Evolutionary conservation across 2,888 invertebrate genomes (phyloP).

Genomic region (Pedicia rivosa): DNA sequence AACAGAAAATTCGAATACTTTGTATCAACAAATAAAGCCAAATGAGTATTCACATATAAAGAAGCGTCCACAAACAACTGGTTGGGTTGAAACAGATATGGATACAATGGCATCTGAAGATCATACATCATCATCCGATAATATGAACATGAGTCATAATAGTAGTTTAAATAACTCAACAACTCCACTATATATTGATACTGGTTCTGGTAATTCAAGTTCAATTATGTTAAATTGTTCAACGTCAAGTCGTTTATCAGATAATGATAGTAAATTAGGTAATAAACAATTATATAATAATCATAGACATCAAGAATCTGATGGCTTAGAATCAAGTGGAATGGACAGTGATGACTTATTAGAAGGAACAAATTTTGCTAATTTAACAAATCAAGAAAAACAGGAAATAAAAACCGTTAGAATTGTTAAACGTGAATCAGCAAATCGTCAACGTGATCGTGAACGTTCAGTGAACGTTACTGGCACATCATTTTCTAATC

Average conservation of each 20-base stretch:
- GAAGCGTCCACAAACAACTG: constrained; percentile 44
- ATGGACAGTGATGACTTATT: constrained; percentile 29
- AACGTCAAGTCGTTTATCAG: constrained; percentile 13
- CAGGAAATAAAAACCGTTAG: constrained; percentile 85
- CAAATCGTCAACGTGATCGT: constrained; percentile 65
- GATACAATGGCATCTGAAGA: constrained; percentile 67
- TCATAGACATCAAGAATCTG: constrained; percentile 23
- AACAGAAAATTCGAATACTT: constrained; percentile 61
- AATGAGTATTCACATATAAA: constrained; percentile 24
- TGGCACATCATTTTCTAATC: constrained; percentile 17
- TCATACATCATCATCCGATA: constrained; percentile 36
- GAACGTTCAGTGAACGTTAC: constrained; percentile 38
- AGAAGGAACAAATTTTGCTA: constrained; percentile 31
- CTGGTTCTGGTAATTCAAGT: constrained; percentile 22
- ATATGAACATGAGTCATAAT: constrained; percentile 9
- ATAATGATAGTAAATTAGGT: constrained; percentile 5
- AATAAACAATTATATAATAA: not conserved
- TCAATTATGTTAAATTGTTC: constrained; percentile 16
- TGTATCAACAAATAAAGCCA: constrained; percentile 39
- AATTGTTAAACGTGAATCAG: constrained; percentile 83
- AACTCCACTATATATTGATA: constrained; percentile 56
- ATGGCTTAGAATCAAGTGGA: constrained; percentile 26
- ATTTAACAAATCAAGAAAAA: constrained; percentile 59
- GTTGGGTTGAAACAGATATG: constrained; percentile 80
- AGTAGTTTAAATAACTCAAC: constrained; percentile 24